Evolutionary conservation across 2,797 vertebrate genomes (phyloP).

Genomic region (Centroberyx gerrardi): DNA sequence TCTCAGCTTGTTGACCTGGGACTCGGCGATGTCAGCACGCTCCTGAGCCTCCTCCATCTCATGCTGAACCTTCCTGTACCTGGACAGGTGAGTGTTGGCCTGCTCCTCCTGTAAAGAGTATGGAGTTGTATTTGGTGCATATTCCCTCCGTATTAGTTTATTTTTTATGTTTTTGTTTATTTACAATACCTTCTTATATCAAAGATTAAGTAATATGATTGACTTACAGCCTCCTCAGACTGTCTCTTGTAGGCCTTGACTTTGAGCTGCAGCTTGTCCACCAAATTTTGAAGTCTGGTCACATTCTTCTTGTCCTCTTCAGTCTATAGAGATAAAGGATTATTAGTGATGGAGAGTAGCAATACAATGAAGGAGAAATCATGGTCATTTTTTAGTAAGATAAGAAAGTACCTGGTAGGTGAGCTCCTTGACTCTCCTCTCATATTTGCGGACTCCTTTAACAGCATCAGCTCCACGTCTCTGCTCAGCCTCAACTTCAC

Average conservation of each 20-base stretch:
- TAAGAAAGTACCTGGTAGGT: conserved; percentile 85
- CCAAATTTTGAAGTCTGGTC: conserved; percentile 88
- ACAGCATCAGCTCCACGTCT: conserved; percentile 87
- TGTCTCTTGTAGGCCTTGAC: conserved; percentile 92
- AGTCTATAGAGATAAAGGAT: conserved; percentile 37
- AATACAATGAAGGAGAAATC: background rate
- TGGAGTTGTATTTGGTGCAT: background rate
- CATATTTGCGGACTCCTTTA: conserved; percentile 90
- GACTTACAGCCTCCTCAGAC: conserved; percentile 88
- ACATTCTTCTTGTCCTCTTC: conserved; percentile 91
- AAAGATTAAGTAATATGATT: conserved; percentile 21
- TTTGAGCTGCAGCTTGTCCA: conserved; percentile 92
- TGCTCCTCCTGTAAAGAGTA: conserved; percentile 86
- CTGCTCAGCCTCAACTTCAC: conserved; percentile 88
- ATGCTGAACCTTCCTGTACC: conserved; percentile 88
- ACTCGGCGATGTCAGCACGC: conserved; percentile 89
- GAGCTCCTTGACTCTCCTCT: conserved; percentile 89
- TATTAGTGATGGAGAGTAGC: background rate
- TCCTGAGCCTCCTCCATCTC: conserved; percentile 90
- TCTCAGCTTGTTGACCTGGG: conserved; percentile 91
- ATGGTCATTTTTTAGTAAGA: background rate
- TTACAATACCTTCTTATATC: too few relatives aligned
- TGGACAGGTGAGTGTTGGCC: conserved; percentile 87
- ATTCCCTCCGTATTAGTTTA: background rate
- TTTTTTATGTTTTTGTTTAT: too few relatives aligned